Conservation (phyloP, 2,888 invertebrate genomes). For the Pyrochroa serraticornis region DNA sequence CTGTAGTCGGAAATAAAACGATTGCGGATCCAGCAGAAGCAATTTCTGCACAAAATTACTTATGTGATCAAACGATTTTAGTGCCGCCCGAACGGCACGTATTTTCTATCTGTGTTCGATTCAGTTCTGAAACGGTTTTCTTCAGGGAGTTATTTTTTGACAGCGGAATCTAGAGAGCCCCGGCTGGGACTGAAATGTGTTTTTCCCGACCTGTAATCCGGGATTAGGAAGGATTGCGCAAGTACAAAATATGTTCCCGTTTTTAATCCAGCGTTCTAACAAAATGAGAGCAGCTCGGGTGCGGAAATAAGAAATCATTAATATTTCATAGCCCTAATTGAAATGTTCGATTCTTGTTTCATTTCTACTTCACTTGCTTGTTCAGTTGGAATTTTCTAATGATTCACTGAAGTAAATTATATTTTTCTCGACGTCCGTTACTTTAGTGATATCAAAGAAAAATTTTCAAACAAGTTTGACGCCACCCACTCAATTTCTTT, state of each 20-base stretch:
- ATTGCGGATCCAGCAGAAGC: no score
- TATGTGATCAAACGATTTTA: no score
- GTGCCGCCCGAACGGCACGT: conserved; percentile 8
- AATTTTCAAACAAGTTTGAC: no score
- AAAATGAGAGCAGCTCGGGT: conserved; percentile 17
- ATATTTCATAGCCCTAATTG: conserved; percentile 25
- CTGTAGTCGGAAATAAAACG: no score
- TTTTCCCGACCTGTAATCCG: conserved; percentile 20
- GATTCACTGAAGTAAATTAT: no score
- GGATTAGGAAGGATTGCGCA: conserved; percentile 19
- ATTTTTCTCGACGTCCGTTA: no score
- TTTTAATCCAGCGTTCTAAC: conserved; percentile 24
- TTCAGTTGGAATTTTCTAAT: no score
- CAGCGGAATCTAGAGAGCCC: conserved; percentile 17
- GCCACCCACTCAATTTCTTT: no score
- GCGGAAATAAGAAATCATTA: conserved; percentile 11
- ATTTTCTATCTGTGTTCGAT: conserved; percentile 21
- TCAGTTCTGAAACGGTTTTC: conserved; percentile 14
- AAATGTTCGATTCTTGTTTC: conserved; percentile 17
- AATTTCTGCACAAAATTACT: no score
- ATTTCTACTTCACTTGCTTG: background rate
- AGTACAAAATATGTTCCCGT: conserved; percentile 27
- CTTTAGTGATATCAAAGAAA: no score
- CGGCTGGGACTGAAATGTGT: conserved; percentile 24
- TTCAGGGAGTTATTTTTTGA: conserved; percentile 22